These are phyloP conservation scores for Himalopsyche japonica DNA, from an alignment of 2,888 invertebrate species.

Conservation along the genomic window DNA sequence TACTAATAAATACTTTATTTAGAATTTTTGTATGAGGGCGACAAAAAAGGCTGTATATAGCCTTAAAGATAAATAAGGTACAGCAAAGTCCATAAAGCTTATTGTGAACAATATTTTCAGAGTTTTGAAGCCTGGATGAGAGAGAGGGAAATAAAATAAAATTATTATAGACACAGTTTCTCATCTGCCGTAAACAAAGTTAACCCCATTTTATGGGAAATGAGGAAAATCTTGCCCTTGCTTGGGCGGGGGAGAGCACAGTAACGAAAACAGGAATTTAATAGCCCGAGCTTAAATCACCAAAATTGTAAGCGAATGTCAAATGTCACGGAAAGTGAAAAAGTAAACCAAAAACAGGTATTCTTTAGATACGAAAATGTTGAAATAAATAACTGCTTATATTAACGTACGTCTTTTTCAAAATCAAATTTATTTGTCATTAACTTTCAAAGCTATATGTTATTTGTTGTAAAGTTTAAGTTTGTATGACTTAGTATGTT, in stretches of 20 bases:
- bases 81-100: background rate
- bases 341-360: too few relatives aligned
- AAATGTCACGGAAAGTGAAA: too few relatives aligned
- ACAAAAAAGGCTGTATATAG: background rate
- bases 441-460: too few relatives aligned
- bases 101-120: background rate
- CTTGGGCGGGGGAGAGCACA: background rate
- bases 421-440: too few relatives aligned
- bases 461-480: too few relatives aligned
- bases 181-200: background rate
- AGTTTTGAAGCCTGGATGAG: background rate
- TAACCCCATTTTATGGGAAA: slow-evolving; percentile 1
- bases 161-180: slow-evolving; percentile 1
- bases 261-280: background rate
- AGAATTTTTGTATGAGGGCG: background rate
- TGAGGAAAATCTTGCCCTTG: background rate
- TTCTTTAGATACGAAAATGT: too few relatives aligned
- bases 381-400: too few relatives aligned
- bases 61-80: background rate
- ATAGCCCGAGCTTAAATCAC: background rate
- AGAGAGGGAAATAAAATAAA: background rate
- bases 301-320: too few relatives aligned
- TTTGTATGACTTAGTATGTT: too few relatives aligned
- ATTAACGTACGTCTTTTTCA: too few relatives aligned
- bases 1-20: background rate